These are phyloP conservation scores for Miltochrista miniata DNA, from an alignment of 2,888 invertebrate genomes.

Conservation along the genomic window DNA sequence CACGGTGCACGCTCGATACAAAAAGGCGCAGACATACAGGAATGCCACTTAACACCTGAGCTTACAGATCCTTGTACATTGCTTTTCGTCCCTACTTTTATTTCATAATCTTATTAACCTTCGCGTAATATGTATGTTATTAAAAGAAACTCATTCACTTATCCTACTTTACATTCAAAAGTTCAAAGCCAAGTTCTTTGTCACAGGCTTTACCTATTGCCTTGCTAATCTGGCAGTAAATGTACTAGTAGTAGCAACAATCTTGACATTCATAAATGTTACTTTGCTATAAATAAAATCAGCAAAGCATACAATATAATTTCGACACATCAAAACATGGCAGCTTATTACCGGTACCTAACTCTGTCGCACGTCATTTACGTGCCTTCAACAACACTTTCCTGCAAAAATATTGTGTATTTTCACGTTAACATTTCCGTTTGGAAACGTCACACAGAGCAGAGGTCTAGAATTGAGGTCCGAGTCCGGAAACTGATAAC, in stretches of 20 bases:
- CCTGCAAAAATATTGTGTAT: slow-evolving; percentile 16
- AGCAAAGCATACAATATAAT: background rate
- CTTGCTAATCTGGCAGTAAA: too few relatives aligned
- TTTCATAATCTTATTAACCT: too few relatives aligned
- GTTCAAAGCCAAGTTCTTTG: too few relatives aligned
- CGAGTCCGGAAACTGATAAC: slow-evolving; percentile 30
- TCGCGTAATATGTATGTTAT: too few relatives aligned
- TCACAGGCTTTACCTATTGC: too few relatives aligned
- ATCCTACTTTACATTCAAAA: too few relatives aligned
- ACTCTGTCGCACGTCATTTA: slow-evolving; percentile 7
- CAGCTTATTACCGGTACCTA: slow-evolving; percentile 7
- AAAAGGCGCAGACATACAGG: slow-evolving; percentile 26
- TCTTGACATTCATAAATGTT: too few relatives aligned
- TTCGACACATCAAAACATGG: background rate
- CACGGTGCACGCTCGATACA: slow-evolving; percentile 2
- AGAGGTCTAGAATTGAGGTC: slow-evolving; percentile 22
- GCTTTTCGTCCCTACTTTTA: slow-evolving; percentile 1
- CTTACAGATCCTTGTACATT: slow-evolving; percentile 30
- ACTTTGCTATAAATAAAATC: too few relatives aligned
- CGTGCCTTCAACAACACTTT: slow-evolving; percentile 18
- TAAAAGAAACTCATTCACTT: too few relatives aligned
- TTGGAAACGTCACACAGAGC: slow-evolving; percentile 9
- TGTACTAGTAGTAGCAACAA: too few relatives aligned
- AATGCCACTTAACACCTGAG: slow-evolving; percentile 50
- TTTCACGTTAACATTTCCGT: slow-evolving; percentile 19